Conservation (phyloP, 2,797 vertebrate genomes). For the Dermochelys coriacea region DNA sequence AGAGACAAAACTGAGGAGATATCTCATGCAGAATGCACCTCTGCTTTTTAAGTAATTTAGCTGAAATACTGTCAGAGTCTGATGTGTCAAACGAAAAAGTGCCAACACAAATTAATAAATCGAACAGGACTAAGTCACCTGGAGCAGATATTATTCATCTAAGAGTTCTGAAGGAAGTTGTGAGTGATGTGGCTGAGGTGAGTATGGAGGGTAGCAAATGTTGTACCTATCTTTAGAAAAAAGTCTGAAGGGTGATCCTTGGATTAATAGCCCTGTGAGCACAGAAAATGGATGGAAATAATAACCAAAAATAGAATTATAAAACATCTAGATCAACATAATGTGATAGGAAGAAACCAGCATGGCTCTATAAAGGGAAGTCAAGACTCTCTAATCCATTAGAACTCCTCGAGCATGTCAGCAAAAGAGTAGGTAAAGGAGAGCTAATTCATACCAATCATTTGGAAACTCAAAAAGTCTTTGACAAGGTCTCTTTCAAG, state of each 20-base stretch:
- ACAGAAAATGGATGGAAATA: not conserved
- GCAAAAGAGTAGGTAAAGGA: not conserved
- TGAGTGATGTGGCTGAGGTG: not conserved
- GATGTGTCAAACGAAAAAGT: not conserved
- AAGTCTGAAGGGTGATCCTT: too few species aligned
- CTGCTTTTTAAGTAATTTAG: not conserved
- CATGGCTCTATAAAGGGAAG: not conserved
- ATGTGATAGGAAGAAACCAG: not conserved
- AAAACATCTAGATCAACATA: not conserved
- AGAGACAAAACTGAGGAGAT: not conserved
- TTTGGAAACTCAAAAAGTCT: not conserved
- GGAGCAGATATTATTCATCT: not conserved
- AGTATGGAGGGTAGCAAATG: not conserved
- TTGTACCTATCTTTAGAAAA: not conserved
- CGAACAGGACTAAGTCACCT: not conserved
- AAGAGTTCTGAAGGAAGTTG: not conserved
- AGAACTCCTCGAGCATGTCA: not conserved
- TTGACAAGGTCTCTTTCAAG: not conserved
- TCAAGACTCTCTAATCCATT: not conserved
- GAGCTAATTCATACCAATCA: not conserved
- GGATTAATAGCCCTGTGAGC: not conserved
- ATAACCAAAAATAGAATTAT: not conserved
- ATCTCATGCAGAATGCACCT: not conserved
- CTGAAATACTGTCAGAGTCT: not conserved
- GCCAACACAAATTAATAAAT: not conserved